phyloP scores from a whole-genome alignment of 2,888 invertebrate species.

The Ferrisia virgata region DNA sequence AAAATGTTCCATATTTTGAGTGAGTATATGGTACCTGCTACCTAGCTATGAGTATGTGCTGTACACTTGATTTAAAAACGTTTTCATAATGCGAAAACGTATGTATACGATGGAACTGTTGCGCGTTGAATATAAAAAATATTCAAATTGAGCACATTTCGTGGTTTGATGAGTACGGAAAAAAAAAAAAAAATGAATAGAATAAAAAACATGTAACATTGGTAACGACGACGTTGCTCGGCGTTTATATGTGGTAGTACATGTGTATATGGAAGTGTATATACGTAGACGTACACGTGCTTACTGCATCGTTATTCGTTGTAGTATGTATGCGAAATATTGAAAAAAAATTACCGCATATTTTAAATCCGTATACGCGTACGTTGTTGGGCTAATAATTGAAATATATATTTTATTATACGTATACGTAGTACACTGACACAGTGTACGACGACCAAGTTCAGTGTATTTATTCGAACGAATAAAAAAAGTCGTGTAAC shows the following conservation, averaged over 20 bases:
- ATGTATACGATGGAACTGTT: not conserved
- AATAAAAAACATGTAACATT: not conserved
- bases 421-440: not conserved
- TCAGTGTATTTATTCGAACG: not conserved
- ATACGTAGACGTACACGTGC: not conserved
- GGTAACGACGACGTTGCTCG: not conserved
- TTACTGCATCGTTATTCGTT: no score
- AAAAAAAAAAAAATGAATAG: not conserved
- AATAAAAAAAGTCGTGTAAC: not conserved
- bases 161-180: not conserved
- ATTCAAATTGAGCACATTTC: constrained; percentile 11
- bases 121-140: constrained; percentile 6
- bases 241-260: not conserved
- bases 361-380: not conserved
- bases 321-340: not conserved
- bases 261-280: no score
- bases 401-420: not conserved
- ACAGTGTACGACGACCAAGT: no score
- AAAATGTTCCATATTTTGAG: no score
- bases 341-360: not conserved
- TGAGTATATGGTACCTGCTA: no score
- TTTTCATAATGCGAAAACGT: not conserved
- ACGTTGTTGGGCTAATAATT: not conserved
- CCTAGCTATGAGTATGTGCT: no score
- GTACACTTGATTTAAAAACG: not conserved